Percentiles rank a stretch among this genome's conserved stretches.
These are phyloP conservation scores for Xiphophorus maculatus DNA, from an alignment of 2,113 vertebrate genomes.

Conservation along the genomic window DNA sequence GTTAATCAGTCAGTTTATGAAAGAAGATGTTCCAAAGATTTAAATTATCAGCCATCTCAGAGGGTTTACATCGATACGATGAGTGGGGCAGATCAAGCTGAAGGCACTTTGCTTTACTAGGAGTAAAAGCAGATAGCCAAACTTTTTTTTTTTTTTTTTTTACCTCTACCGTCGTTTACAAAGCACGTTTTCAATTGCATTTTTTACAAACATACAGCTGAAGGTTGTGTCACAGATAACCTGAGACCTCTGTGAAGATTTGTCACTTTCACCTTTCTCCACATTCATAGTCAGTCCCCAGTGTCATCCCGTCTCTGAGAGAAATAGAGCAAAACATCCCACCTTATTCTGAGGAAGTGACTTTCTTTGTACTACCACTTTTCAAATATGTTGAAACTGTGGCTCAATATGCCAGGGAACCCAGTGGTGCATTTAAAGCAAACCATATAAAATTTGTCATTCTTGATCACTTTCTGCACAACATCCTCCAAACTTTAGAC, in stretches of 20 bases:
- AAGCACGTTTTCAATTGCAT: background rate
- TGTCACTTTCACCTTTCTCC: background rate
- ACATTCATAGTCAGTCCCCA: background rate
- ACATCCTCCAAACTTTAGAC: background rate
- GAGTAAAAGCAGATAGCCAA: too few species aligned
- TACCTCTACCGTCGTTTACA: background rate
- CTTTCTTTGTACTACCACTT: background rate
- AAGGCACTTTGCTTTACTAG: too few species aligned
- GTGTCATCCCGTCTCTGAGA: background rate
- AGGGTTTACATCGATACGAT: too few species aligned
- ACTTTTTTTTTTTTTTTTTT: background rate
- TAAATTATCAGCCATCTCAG: too few species aligned
- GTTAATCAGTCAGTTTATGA: background rate
- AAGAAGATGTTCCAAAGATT: background rate
- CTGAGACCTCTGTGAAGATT: background rate
- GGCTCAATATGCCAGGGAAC: background rate
- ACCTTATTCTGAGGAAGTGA: background rate
- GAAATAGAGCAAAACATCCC: background rate
- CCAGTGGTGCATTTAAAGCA: background rate
- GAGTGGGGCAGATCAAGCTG: too few species aligned
- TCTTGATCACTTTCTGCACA: background rate
- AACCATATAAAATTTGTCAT: background rate
- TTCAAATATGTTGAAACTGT: background rate
- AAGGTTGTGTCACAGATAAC: background rate
- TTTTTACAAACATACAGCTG: background rate